Evolutionary conservation across 2,888 invertebrate species (phyloP).

Genomic region (Thysanoteuthis rhombus): DNA sequence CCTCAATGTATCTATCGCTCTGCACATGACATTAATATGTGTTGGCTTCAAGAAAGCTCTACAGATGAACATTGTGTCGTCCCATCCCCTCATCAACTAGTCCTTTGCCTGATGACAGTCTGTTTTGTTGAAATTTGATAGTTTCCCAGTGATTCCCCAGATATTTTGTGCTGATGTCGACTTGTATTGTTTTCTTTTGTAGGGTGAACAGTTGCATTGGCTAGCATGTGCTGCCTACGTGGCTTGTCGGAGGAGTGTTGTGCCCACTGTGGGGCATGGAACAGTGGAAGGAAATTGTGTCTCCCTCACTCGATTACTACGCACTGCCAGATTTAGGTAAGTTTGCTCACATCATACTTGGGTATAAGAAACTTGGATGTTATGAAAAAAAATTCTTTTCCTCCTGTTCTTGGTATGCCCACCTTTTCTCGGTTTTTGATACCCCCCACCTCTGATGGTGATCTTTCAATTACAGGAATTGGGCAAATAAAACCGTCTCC

Average conservation of each 20-base stretch:
- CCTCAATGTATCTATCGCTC: too few relatives aligned
- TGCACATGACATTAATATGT: too few relatives aligned
- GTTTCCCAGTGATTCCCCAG: neutral
- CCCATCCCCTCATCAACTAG: too few relatives aligned
- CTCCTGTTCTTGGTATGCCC: too few relatives aligned
- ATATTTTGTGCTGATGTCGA: neutral
- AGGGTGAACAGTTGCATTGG: slow-evolving; percentile 90
- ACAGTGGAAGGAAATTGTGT: slow-evolving; percentile 90
- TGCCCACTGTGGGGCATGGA: slow-evolving; percentile 80
- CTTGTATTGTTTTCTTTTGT: slow-evolving; percentile 34
- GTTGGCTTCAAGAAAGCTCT: too few relatives aligned
- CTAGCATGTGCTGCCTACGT: slow-evolving; percentile 93
- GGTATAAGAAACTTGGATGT: neutral
- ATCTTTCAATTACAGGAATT: too few relatives aligned
- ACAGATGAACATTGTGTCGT: too few relatives aligned
- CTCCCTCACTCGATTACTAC: slow-evolving; percentile 86
- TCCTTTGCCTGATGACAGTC: too few relatives aligned
- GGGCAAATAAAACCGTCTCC: neutral
- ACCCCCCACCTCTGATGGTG: too few relatives aligned
- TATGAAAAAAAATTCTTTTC: too few relatives aligned
- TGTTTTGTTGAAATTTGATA: neutral
- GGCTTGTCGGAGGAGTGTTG: slow-evolving; percentile 82
- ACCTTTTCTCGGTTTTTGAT: too few relatives aligned
- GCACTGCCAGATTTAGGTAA: slow-evolving; percentile 88
- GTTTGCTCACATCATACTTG: neutral